Evolutionary conservation across 2,797 vertebrate species (phyloP).

Genomic region (Thripadectes ignobilis): DNA sequence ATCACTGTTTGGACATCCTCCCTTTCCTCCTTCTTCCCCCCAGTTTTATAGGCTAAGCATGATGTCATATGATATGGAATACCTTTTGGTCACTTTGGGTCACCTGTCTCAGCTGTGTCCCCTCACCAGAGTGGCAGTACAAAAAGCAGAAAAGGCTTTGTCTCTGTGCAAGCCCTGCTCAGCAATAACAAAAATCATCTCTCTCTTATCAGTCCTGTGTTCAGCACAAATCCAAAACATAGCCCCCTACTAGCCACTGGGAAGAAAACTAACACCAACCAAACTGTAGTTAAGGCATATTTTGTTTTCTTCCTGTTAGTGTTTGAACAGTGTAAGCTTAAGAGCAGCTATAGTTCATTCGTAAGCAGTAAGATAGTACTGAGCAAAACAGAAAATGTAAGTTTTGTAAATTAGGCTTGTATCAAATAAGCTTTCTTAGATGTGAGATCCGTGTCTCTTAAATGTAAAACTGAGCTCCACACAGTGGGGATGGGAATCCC

Average conservation of each 20-base stretch:
- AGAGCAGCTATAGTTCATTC: neutral
- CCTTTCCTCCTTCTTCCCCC: neutral
- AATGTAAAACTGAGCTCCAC: neutral
- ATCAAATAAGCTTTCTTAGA: neutral
- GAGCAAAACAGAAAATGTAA: neutral
- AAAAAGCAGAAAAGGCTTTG: neutral
- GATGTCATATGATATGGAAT: neutral
- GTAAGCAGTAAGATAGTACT: neutral
- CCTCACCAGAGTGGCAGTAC: neutral
- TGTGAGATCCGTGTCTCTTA: neutral
- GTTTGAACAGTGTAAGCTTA: neutral
- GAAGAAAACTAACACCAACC: neutral
- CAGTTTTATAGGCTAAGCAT: neutral
- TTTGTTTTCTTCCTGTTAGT: neutral
- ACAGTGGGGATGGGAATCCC: neutral
- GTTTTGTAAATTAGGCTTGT: neutral
- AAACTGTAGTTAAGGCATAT: neutral
- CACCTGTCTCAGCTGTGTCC: neutral
- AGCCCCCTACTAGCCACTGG: neutral
- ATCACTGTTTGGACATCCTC: neutral
- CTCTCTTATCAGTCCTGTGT: neutral
- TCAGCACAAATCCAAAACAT: neutral
- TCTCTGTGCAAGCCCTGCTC: neutral
- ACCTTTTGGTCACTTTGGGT: accelerated
- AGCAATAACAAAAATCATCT: neutral